These are phyloP conservation scores for Caenorhabditis angaria DNA, from an alignment of 2,888 invertebrate genomes.

Conservation along the genomic window DNA sequence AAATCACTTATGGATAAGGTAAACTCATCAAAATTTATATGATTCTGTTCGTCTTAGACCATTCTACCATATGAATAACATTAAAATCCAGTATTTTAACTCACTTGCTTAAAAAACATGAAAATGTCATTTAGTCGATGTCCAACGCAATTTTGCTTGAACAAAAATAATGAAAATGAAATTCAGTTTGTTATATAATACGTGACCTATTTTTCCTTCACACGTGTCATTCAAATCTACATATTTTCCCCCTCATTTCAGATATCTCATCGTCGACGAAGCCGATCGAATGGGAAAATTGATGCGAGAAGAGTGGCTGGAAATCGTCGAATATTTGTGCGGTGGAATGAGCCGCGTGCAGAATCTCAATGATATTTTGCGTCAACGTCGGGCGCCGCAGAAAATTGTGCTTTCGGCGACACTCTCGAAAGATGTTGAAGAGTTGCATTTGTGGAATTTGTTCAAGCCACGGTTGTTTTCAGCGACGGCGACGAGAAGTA, in stretches of 20 bases:
- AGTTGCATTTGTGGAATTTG: constrained; percentile 85
- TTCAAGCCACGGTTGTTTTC: constrained; percentile 89
- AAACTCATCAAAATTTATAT: no score
- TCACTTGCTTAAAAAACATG: no score
- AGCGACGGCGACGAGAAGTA: constrained; percentile 44
- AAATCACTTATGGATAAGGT: no score
- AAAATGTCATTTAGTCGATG: no score
- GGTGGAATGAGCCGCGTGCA: constrained; percentile 34
- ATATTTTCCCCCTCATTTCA: constrained; percentile 7
- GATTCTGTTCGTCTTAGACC: no score
- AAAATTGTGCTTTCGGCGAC: constrained; percentile 89
- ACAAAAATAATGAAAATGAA: no score
- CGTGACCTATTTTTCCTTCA: not conserved
- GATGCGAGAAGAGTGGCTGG: constrained; percentile 89
- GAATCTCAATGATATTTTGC: constrained; percentile 19
- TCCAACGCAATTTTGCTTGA: no score
- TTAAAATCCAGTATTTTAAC: no score
- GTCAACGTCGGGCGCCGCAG: constrained; percentile 35
- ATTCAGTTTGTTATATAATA: no score
- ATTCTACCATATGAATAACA: no score
- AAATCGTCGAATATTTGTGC: constrained; percentile 79
- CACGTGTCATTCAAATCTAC: no score
- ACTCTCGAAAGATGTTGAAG: constrained; percentile 83
- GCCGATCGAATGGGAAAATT: constrained; percentile 93
- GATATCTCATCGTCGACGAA: constrained; percentile 84